These are phyloP conservation scores for Mungos mungo DNA, from an alignment of 2,113 vertebrate genomes.

Conservation along the genomic window DNA sequence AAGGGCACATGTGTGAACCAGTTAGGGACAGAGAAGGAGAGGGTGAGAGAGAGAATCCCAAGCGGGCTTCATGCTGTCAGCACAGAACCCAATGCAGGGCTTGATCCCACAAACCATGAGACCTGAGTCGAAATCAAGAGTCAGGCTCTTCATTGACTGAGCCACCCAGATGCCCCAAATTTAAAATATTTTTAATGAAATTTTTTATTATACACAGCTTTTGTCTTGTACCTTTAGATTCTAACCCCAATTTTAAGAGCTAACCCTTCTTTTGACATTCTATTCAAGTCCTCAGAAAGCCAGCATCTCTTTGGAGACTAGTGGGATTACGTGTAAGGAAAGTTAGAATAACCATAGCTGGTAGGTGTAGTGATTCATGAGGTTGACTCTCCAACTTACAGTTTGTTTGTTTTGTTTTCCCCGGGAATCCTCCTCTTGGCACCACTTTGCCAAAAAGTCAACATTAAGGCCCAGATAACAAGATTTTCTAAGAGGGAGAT, in stretches of 20 bases:
- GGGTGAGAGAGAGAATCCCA: too few species aligned
- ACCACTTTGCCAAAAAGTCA: background rate
- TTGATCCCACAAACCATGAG: too few species aligned
- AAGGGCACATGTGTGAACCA: too few species aligned
- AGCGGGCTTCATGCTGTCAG: too few species aligned
- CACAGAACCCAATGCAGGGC: too few species aligned
- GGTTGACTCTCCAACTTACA: background rate
- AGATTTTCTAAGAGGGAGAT: background rate
- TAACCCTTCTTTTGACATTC: background rate
- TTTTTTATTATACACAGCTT: background rate
- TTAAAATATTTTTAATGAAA: background rate
- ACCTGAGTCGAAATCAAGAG: too few species aligned
- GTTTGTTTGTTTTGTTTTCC: background rate
- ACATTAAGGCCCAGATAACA: background rate
- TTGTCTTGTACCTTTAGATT: background rate
- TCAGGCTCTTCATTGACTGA: too few species aligned
- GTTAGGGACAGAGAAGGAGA: too few species aligned
- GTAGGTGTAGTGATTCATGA: background rate
- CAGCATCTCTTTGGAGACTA: background rate
- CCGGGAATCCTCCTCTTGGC: background rate
- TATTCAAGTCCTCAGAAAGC: background rate
- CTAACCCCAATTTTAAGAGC: background rate
- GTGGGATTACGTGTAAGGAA: background rate
- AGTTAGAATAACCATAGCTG: background rate
- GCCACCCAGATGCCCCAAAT: background rate